These are phyloP conservation scores for Cheirogaleus medius DNA, from an alignment of 2,113 vertebrate genomes.

Conservation along the genomic window DNA sequence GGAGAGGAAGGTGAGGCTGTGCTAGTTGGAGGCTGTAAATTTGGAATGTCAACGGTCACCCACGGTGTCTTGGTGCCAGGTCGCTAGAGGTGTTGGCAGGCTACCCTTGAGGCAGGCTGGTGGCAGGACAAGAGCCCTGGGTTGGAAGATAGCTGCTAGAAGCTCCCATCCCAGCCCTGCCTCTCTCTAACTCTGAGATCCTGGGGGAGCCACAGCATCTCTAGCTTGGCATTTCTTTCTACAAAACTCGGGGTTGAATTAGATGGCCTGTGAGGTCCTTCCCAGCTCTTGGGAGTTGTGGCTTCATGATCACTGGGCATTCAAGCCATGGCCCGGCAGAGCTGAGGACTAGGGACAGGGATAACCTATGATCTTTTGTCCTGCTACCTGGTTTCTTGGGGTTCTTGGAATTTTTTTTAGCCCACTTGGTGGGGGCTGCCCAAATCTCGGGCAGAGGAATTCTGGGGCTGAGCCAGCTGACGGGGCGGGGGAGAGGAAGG, in stretches of 20 bases:
- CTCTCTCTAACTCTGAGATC: not conserved
- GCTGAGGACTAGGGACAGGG: not conserved
- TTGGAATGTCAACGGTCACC: not conserved
- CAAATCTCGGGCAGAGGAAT: not conserved
- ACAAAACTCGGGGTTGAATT: not conserved
- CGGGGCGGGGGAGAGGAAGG: not conserved
- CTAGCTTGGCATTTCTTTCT: not conserved
- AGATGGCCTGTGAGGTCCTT: not conserved
- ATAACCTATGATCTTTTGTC: not conserved
- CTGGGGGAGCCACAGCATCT: not conserved
- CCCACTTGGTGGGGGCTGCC: not conserved
- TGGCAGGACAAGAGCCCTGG: not conserved
- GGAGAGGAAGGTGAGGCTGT: not conserved
- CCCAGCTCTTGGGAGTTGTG: not conserved
- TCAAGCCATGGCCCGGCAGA: not conserved
- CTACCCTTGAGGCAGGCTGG: not conserved
- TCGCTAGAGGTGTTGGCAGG: accelerated
- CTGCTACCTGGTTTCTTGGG: not conserved
- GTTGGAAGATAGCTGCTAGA: not conserved
- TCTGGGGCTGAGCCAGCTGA: not conserved
- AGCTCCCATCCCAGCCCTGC: not conserved
- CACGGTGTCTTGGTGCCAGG: accelerated
- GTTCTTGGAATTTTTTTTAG: not conserved
- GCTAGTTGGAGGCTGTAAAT: not conserved
- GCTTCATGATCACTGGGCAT: not conserved